A percentile compares a stretch with the other conserved stretches of the same genome.
phyloP scores from a whole-genome alignment of 2,113 vertebrate species.

The Lophotis ruficrista region DNA sequence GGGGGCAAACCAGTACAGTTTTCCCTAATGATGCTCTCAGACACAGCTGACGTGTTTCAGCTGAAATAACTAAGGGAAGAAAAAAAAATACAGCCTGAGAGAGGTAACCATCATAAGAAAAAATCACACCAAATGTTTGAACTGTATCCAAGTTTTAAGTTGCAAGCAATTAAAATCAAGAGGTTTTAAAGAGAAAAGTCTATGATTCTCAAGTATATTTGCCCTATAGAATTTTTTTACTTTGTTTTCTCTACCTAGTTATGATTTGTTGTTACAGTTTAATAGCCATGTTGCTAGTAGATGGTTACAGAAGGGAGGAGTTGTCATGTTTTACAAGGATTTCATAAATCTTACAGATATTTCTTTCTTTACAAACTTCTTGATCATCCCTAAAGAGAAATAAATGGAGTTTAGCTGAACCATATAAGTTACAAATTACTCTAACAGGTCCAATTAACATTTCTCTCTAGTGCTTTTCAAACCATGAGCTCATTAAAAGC shows the following conservation, averaged over 20 bases:
- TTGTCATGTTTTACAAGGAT: slow-evolving; percentile 5
- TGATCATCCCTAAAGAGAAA: slow-evolving; percentile 36
- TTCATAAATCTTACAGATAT: not conserved
- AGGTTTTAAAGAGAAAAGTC: not conserved
- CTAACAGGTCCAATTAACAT: slow-evolving; percentile 40
- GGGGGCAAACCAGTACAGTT: not conserved
- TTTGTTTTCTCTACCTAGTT: not conserved
- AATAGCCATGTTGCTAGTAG: not conserved
- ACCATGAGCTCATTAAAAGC: slow-evolving; percentile 47
- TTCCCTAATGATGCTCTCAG: not conserved
- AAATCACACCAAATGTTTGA: not conserved
- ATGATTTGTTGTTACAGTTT: not conserved
- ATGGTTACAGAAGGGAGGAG: not conserved
- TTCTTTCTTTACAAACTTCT: slow-evolving; percentile 33
- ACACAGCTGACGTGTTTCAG: not conserved
- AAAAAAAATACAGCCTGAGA: not conserved
- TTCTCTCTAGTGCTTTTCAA: slow-evolving; percentile 50
- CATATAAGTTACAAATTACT: slow-evolving; percentile 21
- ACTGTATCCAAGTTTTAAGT: not conserved
- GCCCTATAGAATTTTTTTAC: not conserved
- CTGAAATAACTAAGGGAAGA: not conserved
- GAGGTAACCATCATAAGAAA: not conserved
- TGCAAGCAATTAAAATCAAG: not conserved
- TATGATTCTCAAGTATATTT: not conserved
- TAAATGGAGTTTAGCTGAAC: slow-evolving; percentile 27